Conservation (phyloP, 2,888 invertebrate genomes). For the Caenorhabditis sp. region DNA sequence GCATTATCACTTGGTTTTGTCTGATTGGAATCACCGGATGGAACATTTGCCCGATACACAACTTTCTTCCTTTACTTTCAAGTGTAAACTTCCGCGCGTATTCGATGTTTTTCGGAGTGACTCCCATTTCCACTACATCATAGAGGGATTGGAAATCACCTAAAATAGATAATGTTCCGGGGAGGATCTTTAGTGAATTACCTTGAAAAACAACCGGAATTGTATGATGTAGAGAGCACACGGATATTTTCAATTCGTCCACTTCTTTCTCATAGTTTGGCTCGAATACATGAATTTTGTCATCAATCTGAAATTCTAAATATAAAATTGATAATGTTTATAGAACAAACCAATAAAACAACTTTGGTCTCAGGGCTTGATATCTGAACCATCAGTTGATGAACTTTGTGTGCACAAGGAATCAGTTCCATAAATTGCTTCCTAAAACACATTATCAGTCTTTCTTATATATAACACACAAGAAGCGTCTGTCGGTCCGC, state of each 20-base stretch:
- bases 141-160: constrained; percentile 18
- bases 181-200: not conserved
- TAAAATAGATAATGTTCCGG: not conserved
- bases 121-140: constrained; percentile 22
- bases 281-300: too few relatives aligned
- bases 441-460: too few relatives aligned
- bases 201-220: constrained; percentile 44
- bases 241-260: constrained; percentile 25
- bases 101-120: constrained; percentile 28
- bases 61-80: constrained; percentile 13
- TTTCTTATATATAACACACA: too few relatives aligned
- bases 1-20: constrained; percentile 2
- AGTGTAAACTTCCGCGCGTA: not conserved
- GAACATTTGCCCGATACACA: constrained; percentile 31
- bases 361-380: too few relatives aligned
- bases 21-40: constrained; percentile 24
- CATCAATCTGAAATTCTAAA: too few relatives aligned
- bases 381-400: too few relatives aligned
- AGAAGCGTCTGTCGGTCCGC: too few relatives aligned
- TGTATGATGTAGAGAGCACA: constrained; percentile 25
- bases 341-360: too few relatives aligned
- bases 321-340: too few relatives aligned
- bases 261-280: too few relatives aligned
- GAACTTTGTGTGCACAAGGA: too few relatives aligned
- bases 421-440: too few relatives aligned